Evolutionary conservation across 2,113 vertebrate species (phyloP), one percentile per base, ranked within the genome.

Genomic region (Takifugu bimaculatus): DNA sequence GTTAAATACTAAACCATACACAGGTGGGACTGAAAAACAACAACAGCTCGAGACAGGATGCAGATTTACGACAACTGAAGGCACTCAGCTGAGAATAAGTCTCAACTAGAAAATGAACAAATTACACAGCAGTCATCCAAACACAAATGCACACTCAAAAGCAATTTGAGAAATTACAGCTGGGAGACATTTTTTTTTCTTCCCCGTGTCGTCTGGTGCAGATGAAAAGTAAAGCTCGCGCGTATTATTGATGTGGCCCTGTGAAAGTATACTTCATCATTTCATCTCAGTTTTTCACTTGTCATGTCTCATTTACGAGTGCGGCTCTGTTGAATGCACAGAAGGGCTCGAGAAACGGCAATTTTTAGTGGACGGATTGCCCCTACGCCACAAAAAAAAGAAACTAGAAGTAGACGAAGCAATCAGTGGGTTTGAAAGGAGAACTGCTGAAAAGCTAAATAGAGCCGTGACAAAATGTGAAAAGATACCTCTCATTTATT

Each of bases 1-100:
- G 87, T 90, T 90, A 90, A 90, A 89, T 90, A 88, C 88, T 89
- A 89, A 91, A 91, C 87, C 89, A 90, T 87, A 79, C 88, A 84
- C 88, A 90, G 89, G 90, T 92, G 89, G 89, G 88, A 89, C 80
- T 65, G 75, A 87, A 89, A 89, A 90, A 90, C 85, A 90, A 90
- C 88, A 91, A 88, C 86, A 81, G 77, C 70, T 70, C 43, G 75
- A 90, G 89, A 90, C 89, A 88, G 85, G 80, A 81, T 68, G 63
- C 80, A 87, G 89, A 91, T 91, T 91, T 91, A 91, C 70, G 81
- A 86, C 50, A 28, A 72, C 83, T 85, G 57, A 51, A 75, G 85
- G 86, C 89, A 88, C 89, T 89, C 85, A 83, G 70, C 75, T 80
- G 87, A 86, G 85, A 88, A 85, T 83, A 80, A 82, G 78, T 83